Base-by-base conservation (phyloP, 2,113 vertebrate species). In the Gopherus evgoodei region DNA sequence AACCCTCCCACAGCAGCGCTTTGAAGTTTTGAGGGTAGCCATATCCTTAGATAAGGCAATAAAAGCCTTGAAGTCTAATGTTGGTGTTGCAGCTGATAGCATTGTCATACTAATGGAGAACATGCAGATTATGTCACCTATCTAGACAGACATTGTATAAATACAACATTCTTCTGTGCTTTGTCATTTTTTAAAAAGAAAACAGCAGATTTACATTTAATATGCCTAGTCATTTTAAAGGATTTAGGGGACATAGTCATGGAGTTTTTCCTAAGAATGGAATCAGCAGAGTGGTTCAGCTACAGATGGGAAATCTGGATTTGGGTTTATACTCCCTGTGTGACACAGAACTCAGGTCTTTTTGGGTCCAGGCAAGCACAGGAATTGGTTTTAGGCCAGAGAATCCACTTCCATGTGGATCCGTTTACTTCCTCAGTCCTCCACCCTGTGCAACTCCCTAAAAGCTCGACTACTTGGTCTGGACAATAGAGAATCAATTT, bases 91-190 rank as follows among this genome's bases (percentile, higher is more conserved):
- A 38, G 87, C 86, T 75, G 59, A 31, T 84, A 62, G 50, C 86
- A 75, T 8, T 54, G 76, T 57, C n/a, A 13, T 53, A 82, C 1
- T 53, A 82, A 13, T 16, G 19, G 27, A 75, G 47, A 91, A 7
- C 0, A 0, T 49, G 25, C 44, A 78, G 25, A 16, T 44, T 49
- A 47, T 14, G 25, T 44, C 47, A n/a, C 53, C 29, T 81, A 17
- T 31, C 62, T 83, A 3, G 54, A 35, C 16, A 24, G 2, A 1
- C 0, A 0, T 1, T 27, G 6, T 0, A 0, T 25, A 42, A 90
- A 13, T 19, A 11, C 56, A 49, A 24, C 9, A 4, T 29, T 47
- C 49, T 80, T 96, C 87, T 84, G 81, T 38, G 5, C 81, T 84
- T 27, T 4, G 27, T 27, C 56, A 84, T 27, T 11, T 80, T 35